Evolutionary conservation across 1,140 invertebrate genomes (phyloP), one percentile per base, ranked within the genome.

Genomic region (Hetaerina americana): DNA sequence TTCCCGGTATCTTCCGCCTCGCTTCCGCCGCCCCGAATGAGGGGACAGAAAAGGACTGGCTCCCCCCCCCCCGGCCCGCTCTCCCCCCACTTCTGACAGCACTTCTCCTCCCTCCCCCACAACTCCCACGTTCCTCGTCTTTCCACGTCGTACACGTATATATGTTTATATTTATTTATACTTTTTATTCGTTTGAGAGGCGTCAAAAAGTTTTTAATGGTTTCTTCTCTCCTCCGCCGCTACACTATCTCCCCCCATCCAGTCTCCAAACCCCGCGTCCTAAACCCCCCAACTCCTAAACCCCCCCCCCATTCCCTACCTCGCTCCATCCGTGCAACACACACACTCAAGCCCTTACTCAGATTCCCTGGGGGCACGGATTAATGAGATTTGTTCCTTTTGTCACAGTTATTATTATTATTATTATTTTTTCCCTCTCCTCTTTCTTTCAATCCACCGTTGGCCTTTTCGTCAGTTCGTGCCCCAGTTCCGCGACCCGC

Each of bases 331-430:
- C 22, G 40, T n/a, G 22, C 3, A 12, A n/a, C n/a, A n/a, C n/a
- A n/a, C n/a, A n/a, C n/a, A n/a, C n/a, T n/a, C n/a, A n/a, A n/a
- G n/a, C n/a, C n/a, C n/a, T n/a, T n/a, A n/a, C n/a, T n/a, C n/a
- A n/a, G n/a, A n/a, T n/a, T 57, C 40, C 40, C 40, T 1, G 40
- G 22, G 40, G 40, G 40, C 40, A 57, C 40, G 40, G 40, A 57
- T 57, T 57, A 57, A 57, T 57, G 40, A 57, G 40, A 57, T 57
- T 57, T n/a, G n/a, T n/a, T n/a, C n/a, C n/a, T n/a, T 57, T n/a
- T 57, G 40, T 57, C 40, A 57, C 40, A 18, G 40, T 57, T 57
- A 57, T 57, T 3, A 18, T 18, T n/a, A 57, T n/a, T n/a, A n/a
- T n/a, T n/a, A n/a, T n/a, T n/a, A n/a, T n/a, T n/a, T n/a, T n/a